Conservation (phyloP, 2,113 vertebrate genomes). For the Syngnathus floridae region DNA sequence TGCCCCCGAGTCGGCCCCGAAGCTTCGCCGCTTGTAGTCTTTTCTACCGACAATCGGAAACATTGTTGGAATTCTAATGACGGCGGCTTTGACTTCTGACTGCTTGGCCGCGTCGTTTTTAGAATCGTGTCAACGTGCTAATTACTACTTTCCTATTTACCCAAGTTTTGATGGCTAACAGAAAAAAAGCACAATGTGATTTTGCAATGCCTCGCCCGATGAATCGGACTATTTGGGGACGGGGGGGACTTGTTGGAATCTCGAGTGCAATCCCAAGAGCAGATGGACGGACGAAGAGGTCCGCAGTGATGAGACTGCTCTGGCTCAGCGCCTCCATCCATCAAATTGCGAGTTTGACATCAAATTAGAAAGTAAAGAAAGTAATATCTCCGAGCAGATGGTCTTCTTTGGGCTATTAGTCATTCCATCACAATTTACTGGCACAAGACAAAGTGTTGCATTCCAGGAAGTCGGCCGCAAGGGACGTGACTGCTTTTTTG, state of each 20-base stretch:
- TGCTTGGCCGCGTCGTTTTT: neutral
- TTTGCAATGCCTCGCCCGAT: too few relatives aligned
- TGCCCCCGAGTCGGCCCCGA: conserved; percentile 18
- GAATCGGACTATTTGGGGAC: neutral
- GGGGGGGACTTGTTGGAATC: neutral
- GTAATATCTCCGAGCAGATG: conserved; percentile 15
- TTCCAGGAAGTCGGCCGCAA: neutral
- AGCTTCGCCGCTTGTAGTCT: conserved; percentile 40
- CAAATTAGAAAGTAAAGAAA: conserved; percentile 24
- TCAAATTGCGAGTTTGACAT: conserved; percentile 18
- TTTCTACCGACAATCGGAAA: conserved; percentile 17
- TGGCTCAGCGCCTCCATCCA: neutral
- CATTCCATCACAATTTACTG: conserved; percentile 21
- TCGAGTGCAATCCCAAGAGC: neutral
- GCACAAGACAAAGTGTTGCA: conserved; percentile 11
- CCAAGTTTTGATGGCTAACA: too few relatives aligned
- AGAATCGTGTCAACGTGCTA: too few relatives aligned
- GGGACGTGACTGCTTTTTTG: neutral
- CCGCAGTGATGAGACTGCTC: neutral
- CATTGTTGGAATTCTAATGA: neutral
- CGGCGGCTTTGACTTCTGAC: neutral
- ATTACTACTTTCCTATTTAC: too few relatives aligned
- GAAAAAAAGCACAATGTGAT: too few relatives aligned
- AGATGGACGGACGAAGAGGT: conserved; percentile 16
- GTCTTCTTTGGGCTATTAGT: conserved; percentile 19